Evolutionary conservation across 23 tunicate genomes (phyloP), one percentile per base, ranked within the genome.

Genomic region (Diplosoma virens): DNA sequence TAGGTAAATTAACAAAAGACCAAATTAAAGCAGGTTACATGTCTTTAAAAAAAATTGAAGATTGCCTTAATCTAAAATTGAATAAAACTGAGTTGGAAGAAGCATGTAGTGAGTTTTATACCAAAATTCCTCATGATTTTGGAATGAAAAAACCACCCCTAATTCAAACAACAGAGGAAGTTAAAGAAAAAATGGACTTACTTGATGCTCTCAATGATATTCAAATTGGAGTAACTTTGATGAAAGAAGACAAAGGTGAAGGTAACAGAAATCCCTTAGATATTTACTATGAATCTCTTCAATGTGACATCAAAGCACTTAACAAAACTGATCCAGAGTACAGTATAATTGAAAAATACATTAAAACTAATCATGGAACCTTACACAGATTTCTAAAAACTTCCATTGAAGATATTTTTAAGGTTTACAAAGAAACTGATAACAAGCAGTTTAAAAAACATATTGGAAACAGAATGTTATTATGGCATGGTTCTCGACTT

Each of bases 41-140:
- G 16, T 37, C 86, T 18, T 37, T 90, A 27, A 90, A 79, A 74
- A 58, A 65, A 67, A 74, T 90, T 45, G 97, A 90, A 59, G 60
- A 66, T 22, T 76, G 73, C 65, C 11, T 87, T 3, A 52, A 34
- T 36, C 30, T 31, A 4, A 66, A 45, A 21, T 27, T 45, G 24
- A 76, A 41, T 30, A 56, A 30, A 24, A 37, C 20, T 32, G 83
- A 66, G 30, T 37, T 90, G 58, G 58, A 47, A 34, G 88, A 82
- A 2, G 95, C 95, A 1, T 89, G 95, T 66, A 90, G 90, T 59
- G 79, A 90, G 66, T 90, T 90, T 72, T 90, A 90, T 71, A 90
- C 97, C 2, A 65, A 56, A 48, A 75, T 90, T 64, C 97, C 97
- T 23, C 97, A 90, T 66, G 97, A 90, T 54, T 90, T 90, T 67